Evolutionary conservation across 37 sponge, comb jelly and placozoan genomes (phyloP).

Genomic region (Trichoplax adhaerens): DNA sequence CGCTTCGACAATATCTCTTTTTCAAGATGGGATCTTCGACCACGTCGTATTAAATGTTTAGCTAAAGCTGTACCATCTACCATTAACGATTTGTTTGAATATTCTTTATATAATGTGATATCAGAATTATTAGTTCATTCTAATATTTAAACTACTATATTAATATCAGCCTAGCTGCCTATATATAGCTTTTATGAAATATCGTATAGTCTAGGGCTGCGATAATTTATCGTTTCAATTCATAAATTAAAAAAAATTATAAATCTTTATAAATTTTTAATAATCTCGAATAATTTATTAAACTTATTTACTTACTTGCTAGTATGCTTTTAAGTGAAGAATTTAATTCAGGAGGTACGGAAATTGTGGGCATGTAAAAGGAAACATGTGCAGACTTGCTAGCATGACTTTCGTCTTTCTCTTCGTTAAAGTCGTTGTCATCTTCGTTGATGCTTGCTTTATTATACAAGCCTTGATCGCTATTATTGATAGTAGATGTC

Average conservation of each 20-base stretch:
- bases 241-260: too few species aligned
- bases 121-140: too few species aligned
- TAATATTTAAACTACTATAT: too few species aligned
- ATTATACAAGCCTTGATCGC: too few species aligned
- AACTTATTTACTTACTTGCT: background rate
- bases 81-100: constrained; percentile 12
- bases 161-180: background rate
- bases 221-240: too few species aligned
- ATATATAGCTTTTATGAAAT: constrained; percentile 1
- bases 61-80: constrained; percentile 14
- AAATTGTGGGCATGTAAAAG: constrained; percentile 27
- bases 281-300: too few species aligned
- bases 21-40: background rate
- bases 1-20: constrained; percentile 2
- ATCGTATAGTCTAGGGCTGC: background rate
- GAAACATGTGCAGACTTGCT: constrained; percentile 4
- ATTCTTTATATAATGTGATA: background rate
- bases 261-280: too few species aligned
- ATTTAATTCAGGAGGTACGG: constrained; percentile 22
- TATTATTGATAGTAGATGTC: too few species aligned
- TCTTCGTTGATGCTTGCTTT: too few species aligned
- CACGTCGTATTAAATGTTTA: constrained; percentile 13
- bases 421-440: constrained; percentile 8
- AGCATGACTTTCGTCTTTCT: background rate
- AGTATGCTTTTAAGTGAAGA: constrained; percentile 21